Evolutionary conservation across 2,888 invertebrate species (phyloP), one percentile per base, ranked within the genome.

Genomic region (Pristionchus entomophagus): DNA sequence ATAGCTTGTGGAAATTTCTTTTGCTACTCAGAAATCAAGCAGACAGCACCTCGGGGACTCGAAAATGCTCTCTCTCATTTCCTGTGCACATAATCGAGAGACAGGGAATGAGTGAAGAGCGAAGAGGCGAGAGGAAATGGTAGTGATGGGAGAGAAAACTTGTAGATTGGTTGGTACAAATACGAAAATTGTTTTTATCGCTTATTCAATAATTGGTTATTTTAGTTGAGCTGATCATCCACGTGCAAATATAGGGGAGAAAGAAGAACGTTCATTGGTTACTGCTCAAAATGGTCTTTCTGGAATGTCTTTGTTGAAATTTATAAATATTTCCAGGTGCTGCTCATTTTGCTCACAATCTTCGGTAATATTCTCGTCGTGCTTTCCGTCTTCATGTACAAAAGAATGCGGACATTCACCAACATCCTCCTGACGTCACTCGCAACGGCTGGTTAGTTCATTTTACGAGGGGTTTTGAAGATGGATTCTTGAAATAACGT

Each of bases 381-480:
- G 10, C 91, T 94, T 56, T 93, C 93, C 6, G 93, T 94, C 38
- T 88, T 91, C 81, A 90, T 94, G 62, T 94, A 94, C 91, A 92
- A 93, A 85, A 91, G 94, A 82, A 94, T 94, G 94, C 88, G 94
- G 65, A 94, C 94, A 0, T 93, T 94, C 88, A 94, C 94, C 10
- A 94, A 94, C 89, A 92, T 93, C 77, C 88, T 94, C 69, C 92
- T 94, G 32, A 93, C 93, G 8, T 94, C 94, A 45, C 88, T 94
- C 59, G 94, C 94, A 2, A 93, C 93, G 3, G 94, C 94, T 12
- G 94, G 94, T 88, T 59, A 85, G 82, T 84, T 41, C 19, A 1
- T 17, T 45, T 19, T 26, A 4, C n/a, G n/a, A n/a, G n/a, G n/a
- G n/a, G n/a, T n/a, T n/a, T n/a, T n/a, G n/a, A n/a, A n/a, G n/a